phyloP scores from a whole-genome alignment of 2,113 vertebrate species.

The Misgurnus mizolepis region DNA sequence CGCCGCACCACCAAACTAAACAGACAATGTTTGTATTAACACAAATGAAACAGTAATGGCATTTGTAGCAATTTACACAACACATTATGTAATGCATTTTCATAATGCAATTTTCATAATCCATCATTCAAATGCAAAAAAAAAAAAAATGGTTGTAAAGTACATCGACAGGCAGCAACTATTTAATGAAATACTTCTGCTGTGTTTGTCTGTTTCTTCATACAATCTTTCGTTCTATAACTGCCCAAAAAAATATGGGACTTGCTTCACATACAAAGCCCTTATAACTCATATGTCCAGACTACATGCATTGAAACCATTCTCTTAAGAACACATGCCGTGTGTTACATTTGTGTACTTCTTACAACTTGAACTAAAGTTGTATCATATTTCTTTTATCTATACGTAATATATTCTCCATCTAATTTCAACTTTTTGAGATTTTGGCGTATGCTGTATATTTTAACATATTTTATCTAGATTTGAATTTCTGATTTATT shows the following conservation, averaged over 20 bases:
- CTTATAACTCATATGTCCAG: slow-evolving; percentile 45
- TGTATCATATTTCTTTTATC: too few relatives aligned
- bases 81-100: slow-evolving; percentile 8
- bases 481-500: too few relatives aligned
- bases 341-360: slow-evolving; percentile 31
- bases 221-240: neutral
- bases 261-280: slow-evolving; percentile 54
- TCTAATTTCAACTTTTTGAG: slow-evolving; percentile 12
- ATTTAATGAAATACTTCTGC: slow-evolving; percentile 13
- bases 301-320: slow-evolving; percentile 57
- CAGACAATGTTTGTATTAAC: slow-evolving; percentile 45
- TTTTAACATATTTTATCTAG: slow-evolving; percentile 16
- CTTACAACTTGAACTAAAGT: neutral
- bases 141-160: neutral
- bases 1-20: slow-evolving; percentile 50
- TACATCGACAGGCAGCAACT: slow-evolving; percentile 1
- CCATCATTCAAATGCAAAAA: neutral
- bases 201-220: slow-evolving; percentile 6
- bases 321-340: slow-evolving; percentile 53
- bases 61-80: slow-evolving; percentile 16
- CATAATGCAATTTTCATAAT: slow-evolving; percentile 3
- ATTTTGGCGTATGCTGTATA: slow-evolving; percentile 44
- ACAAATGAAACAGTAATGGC: slow-evolving; percentile 1
- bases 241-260: slow-evolving; percentile 23
- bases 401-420: slow-evolving; percentile 52